phyloP scores from a whole-genome alignment of 2,888 invertebrate species.

The Cephonodes hylas region DNA sequence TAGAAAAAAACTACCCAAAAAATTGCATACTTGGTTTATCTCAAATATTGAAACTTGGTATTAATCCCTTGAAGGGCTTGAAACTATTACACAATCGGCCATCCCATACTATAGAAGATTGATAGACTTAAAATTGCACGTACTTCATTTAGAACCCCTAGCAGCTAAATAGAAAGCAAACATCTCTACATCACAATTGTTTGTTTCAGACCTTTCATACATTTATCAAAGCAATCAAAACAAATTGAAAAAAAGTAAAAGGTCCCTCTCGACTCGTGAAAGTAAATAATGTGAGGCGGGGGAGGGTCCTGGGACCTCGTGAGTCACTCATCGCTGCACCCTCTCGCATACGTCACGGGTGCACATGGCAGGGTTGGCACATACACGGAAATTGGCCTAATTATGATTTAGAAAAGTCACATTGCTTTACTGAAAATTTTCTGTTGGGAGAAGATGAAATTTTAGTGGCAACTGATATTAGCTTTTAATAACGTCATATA shows the following conservation, averaged over 20 bases:
- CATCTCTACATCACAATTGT: background rate
- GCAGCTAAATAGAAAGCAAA: background rate
- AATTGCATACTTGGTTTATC: too few species aligned
- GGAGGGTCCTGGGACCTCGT: constrained; percentile 7
- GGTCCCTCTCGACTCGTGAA: constrained; percentile 8
- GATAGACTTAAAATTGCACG: too few species aligned
- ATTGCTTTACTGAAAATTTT: too few species aligned
- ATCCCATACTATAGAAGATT: too few species aligned
- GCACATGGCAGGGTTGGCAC: background rate
- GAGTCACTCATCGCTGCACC: constrained; percentile 16
- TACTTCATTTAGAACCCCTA: background rate
- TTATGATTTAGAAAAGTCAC: background rate
- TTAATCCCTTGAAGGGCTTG: too few species aligned
- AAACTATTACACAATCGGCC: too few species aligned
- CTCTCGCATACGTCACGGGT: constrained; percentile 10
- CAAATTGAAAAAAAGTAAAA: constrained; percentile 11
- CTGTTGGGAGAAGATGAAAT: too few species aligned
- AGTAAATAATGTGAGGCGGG: constrained; percentile 11
- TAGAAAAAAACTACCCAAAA: too few species aligned
- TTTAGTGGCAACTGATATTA: too few species aligned
- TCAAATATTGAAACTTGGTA: too few species aligned
- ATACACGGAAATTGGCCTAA: background rate
- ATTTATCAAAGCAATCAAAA: constrained; percentile 10
- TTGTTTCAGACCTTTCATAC: background rate
- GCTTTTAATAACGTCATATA: too few species aligned